These are phyloP conservation scores for Athalia circularis DNA, from an alignment of 2,888 invertebrate genomes.

Conservation along the genomic window DNA sequence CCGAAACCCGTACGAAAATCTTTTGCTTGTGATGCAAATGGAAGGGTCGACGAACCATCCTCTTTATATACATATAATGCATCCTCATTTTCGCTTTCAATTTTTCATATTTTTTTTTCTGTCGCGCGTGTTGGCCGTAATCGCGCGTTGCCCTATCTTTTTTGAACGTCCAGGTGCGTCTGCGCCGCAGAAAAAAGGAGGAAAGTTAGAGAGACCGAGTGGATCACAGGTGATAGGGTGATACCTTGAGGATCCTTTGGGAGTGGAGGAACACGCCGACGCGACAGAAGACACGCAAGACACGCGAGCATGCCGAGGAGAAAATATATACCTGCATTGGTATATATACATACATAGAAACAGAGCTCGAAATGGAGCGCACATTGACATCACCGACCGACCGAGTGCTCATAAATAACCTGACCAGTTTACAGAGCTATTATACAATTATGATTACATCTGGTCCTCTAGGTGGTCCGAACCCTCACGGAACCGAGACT, in stretches of 20 bases:
- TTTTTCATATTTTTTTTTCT: not conserved
- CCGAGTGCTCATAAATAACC: constrained; percentile 69
- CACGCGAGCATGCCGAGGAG: constrained; percentile 35
- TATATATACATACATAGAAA: not conserved
- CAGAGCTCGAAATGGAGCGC: constrained; percentile 54
- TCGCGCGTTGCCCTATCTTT: too few relatives aligned
- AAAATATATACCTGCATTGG: constrained; percentile 13
- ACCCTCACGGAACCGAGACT: constrained; percentile 52
- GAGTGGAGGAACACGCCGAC: constrained; percentile 32
- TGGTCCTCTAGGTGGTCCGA: constrained; percentile 66
- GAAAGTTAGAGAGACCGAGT: not conserved
- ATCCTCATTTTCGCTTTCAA: too few relatives aligned
- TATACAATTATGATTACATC: constrained; percentile 72
- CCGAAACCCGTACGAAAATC: too few relatives aligned
- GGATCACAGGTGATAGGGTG: constrained; percentile 36
- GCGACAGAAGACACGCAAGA: constrained; percentile 29
- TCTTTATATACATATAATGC: not conserved
- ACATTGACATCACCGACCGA: constrained; percentile 67
- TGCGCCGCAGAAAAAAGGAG: not conserved
- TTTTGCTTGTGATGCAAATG: too few relatives aligned
- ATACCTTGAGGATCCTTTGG: constrained; percentile 17
- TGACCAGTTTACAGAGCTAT: constrained; percentile 67
- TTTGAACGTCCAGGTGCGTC: too few relatives aligned
- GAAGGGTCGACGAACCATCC: too few relatives aligned
- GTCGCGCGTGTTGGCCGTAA: not conserved